These are phyloP conservation scores for Scrobipalpa atriplicella DNA, from an alignment of 2,888 invertebrate genomes.

Conservation along the genomic window DNA sequence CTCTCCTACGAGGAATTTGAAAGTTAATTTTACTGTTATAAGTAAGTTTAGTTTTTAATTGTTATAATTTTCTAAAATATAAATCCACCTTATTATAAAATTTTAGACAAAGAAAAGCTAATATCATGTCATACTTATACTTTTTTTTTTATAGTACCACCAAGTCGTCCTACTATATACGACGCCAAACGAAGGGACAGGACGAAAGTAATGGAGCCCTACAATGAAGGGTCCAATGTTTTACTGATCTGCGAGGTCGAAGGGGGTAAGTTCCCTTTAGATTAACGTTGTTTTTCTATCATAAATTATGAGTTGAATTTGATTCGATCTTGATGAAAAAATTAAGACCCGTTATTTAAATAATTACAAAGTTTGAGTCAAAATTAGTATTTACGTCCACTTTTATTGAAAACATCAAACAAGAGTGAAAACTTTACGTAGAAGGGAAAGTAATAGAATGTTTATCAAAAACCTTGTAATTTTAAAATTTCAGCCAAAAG, in stretches of 20 bases:
- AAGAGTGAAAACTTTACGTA: too few species aligned
- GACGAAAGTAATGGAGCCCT: slow-evolving; percentile 89
- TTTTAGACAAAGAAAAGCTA: too few species aligned
- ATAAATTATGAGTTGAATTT: not conserved
- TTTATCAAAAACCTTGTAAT: too few species aligned
- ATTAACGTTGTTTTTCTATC: not conserved
- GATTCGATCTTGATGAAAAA: not conserved
- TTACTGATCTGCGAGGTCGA: slow-evolving; percentile 91
- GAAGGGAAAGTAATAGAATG: too few species aligned
- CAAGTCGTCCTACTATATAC: slow-evolving; percentile 91
- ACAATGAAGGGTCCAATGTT: slow-evolving; percentile 93
- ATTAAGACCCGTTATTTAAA: too few species aligned
- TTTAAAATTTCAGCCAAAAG: too few species aligned
- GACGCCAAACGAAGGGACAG: slow-evolving; percentile 90
- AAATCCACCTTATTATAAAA: too few species aligned
- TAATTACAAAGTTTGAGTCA: too few species aligned
- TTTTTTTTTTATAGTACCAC: slow-evolving; percentile 88
- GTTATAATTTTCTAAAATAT: too few species aligned
- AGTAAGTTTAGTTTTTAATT: slow-evolving; percentile 85
- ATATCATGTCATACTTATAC: too few species aligned
- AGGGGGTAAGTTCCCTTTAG: slow-evolving; percentile 85
- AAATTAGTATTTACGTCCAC: too few species aligned
- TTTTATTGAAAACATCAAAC: too few species aligned
- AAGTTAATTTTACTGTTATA: slow-evolving; percentile 93
- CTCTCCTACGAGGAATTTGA: slow-evolving; percentile 93